These are phyloP conservation scores for Neopipo cinnamomea DNA, from an alignment of 2,113 vertebrate genomes.

Conservation along the genomic window DNA sequence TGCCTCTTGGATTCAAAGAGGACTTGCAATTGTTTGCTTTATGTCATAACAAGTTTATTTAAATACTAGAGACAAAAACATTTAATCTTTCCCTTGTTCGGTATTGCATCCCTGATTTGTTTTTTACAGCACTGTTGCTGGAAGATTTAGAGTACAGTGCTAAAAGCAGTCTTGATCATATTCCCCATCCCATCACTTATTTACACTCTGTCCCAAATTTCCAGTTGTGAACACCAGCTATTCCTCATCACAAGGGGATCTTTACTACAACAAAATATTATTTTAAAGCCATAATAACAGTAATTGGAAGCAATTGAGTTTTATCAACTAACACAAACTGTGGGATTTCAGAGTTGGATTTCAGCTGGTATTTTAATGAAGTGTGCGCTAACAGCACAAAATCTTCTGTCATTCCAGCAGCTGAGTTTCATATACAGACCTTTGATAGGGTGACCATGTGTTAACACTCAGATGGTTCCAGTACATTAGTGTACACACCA, in stretches of 20 bases:
- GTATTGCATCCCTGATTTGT: background rate
- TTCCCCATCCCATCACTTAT: rapidly evolving
- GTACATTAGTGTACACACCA: constrained; percentile 47
- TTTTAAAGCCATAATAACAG: constrained; percentile 77
- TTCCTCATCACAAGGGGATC: constrained; percentile 75
- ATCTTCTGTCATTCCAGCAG: constrained; percentile 77
- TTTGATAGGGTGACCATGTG: constrained; percentile 78
- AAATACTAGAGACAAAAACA: background rate
- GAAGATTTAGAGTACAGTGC: background rate
- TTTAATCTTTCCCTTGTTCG: background rate
- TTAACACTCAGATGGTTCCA: constrained; percentile 78
- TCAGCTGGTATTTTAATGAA: constrained; percentile 95
- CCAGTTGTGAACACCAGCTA: constrained; percentile 66
- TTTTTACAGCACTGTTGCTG: background rate
- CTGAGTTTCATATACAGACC: constrained; percentile 81
- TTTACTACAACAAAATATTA: constrained; percentile 90
- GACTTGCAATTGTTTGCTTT: background rate
- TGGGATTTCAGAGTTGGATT: constrained; percentile 80
- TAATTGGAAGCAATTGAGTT: constrained; percentile 83
- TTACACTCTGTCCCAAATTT: constrained; percentile 8
- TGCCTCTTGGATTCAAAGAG: background rate
- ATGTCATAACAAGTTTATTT: background rate
- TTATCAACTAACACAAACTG: constrained; percentile 93
- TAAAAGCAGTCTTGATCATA: background rate
- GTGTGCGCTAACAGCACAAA: constrained; percentile 80